Percentiles rank a stretch among this genome's conserved stretches.
Evolutionary conservation across 2,797 vertebrate genomes (phyloP).

Genomic region (Rhinichthys osculus): DNA sequence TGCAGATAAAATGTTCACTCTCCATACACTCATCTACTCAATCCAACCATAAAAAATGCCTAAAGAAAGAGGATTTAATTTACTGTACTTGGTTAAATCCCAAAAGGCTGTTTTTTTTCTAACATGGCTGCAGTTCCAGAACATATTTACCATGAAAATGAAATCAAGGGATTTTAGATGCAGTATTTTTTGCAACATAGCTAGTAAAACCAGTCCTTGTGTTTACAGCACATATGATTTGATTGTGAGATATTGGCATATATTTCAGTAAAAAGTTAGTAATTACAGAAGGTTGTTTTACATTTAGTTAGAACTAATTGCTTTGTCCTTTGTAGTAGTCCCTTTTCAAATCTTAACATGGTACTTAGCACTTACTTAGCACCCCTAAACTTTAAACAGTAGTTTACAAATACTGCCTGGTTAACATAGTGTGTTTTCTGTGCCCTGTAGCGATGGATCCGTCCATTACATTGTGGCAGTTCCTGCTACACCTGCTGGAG

Average conservation of each 20-base stretch:
- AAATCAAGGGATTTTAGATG: neutral
- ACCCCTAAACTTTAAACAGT: neutral
- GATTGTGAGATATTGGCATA: neutral
- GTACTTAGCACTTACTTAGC: neutral
- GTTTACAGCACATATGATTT: neutral
- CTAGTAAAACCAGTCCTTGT: neutral
- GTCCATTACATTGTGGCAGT: conserved; percentile 93
- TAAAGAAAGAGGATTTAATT: neutral
- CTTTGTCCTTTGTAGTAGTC: neutral
- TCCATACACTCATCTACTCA: neutral
- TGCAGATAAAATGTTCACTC: conserved; percentile 18
- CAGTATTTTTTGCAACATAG: neutral
- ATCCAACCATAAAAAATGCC: neutral
- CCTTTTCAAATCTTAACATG: neutral
- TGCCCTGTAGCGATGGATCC: conserved; percentile 86
- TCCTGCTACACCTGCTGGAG: conserved; percentile 89
- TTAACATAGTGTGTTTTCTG: conserved; percentile 1
- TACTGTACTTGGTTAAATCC: conserved; percentile 15
- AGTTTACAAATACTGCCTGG: neutral
- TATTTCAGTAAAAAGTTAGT: neutral
- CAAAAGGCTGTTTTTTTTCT: conserved; percentile 2
- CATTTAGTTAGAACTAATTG: neutral
- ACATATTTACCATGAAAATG: neutral
- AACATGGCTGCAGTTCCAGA: conserved; percentile 14
- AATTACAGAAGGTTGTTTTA: neutral